These are phyloP conservation scores for Chloroceryle amazona DNA, from an alignment of 2,797 vertebrate genomes.

Conservation along the genomic window DNA sequence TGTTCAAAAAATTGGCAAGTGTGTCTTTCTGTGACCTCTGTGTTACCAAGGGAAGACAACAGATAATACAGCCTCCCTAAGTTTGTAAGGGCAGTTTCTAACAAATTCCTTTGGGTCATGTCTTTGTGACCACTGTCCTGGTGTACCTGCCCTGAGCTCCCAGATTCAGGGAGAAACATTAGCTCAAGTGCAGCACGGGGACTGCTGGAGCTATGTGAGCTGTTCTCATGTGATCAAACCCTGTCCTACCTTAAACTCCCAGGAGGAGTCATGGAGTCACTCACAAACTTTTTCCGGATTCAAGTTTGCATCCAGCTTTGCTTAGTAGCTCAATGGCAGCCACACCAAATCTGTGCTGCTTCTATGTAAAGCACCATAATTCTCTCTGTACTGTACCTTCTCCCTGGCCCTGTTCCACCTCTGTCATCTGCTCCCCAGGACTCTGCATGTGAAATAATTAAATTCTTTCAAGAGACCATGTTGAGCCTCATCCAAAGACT, in stretches of 20 bases:
- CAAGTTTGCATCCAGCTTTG: background rate
- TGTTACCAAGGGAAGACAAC: background rate
- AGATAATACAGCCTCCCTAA: background rate
- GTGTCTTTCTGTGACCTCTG: background rate
- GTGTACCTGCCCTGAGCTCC: background rate
- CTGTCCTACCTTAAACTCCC: background rate
- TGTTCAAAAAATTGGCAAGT: background rate
- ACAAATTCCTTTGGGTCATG: background rate
- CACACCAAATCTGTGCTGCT: background rate
- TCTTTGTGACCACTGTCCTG: background rate
- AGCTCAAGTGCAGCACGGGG: background rate
- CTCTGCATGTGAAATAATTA: background rate
- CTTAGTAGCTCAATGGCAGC: background rate
- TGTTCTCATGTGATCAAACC: background rate
- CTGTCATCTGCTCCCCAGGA: background rate
- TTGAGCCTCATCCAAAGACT: background rate
- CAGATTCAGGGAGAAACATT: background rate
- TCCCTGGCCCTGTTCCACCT: background rate
- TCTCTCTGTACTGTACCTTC: background rate
- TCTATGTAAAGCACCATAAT: background rate
- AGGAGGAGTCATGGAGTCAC: background rate
- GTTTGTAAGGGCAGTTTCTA: background rate
- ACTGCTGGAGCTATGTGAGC: background rate
- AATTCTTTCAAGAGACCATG: background rate
- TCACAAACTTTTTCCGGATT: background rate